These are phyloP conservation scores for Netelia virgata DNA, from an alignment of 2,888 invertebrate genomes.

Conservation along the genomic window DNA sequence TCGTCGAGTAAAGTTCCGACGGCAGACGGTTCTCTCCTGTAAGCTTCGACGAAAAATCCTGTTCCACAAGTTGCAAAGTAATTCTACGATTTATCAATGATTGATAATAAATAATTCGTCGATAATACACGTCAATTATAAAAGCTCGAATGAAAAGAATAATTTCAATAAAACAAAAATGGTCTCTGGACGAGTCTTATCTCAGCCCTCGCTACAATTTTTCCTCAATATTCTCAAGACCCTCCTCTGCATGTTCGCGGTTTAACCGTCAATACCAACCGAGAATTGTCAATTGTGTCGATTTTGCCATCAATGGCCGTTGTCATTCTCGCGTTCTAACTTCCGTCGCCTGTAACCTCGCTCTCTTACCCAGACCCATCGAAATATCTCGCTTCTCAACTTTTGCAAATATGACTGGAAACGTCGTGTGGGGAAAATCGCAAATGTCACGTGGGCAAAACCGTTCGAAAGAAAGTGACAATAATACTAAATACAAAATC, in stretches of 20 bases:
- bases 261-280: background rate
- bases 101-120: background rate
- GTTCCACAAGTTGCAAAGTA: background rate
- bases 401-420: background rate
- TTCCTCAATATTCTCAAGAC: background rate
- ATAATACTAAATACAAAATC: conserved; percentile 46
- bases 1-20: conserved; percentile 4
- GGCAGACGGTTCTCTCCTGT: background rate
- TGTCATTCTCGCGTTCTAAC: conserved; percentile 11
- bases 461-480: conserved; percentile 27
- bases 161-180: too few relatives aligned
- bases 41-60: background rate
- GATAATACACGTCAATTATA: background rate
- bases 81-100: background rate
- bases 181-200: too few relatives aligned
- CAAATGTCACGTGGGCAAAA: conserved; percentile 9
- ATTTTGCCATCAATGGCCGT: conserved; percentile 37
- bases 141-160: background rate
- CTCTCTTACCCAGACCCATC: background rate
- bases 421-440: background rate
- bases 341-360: conserved; percentile 23
- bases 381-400: conserved; percentile 18
- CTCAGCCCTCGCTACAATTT: background rate
- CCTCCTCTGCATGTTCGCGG: background rate
- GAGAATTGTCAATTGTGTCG: conserved; percentile 28